These are phyloP conservation scores for Zenarchopterus dispar DNA, from an alignment of 2,797 vertebrate genomes.

Conservation along the genomic window DNA sequence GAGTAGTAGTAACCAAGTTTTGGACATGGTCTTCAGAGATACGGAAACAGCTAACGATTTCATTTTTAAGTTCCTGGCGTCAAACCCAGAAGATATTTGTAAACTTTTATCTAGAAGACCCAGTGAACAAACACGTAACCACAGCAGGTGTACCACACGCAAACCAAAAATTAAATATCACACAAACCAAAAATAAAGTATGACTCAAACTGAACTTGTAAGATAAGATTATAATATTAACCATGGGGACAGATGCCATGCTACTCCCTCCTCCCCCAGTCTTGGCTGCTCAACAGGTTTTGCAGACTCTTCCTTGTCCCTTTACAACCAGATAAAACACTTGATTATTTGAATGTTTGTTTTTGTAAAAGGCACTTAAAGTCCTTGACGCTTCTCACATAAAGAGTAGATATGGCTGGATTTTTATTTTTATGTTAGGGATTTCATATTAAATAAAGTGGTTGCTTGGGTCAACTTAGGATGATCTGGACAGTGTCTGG, in stretches of 20 bases:
- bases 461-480: slow-evolving; percentile 1
- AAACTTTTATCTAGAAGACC: too few species aligned
- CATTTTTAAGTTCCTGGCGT: too few species aligned
- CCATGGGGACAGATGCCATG: slow-evolving; percentile 22
- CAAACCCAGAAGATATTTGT: too few species aligned
- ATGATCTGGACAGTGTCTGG: slow-evolving; percentile 40
- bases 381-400: not conserved
- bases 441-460: not conserved
- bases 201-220: slow-evolving; percentile 21
- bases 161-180: too few species aligned
- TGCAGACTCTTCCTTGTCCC: slow-evolving; percentile 28
- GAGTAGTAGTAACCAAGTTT: not conserved
- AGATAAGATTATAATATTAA: slow-evolving; percentile 3
- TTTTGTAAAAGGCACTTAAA: not conserved
- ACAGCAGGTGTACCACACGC: too few species aligned
- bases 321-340: slow-evolving; percentile 26
- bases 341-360: not conserved
- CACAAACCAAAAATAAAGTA: not conserved
- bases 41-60: too few species aligned
- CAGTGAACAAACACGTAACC: too few species aligned
- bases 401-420: not conserved
- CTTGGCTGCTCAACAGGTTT: slow-evolving; percentile 46
- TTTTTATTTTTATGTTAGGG: not conserved
- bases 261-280: slow-evolving; percentile 32
- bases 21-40: not conserved